These are phyloP conservation scores for Pseudopleuronectes americanus DNA, from an alignment of 2,797 vertebrate species.

Conservation along the genomic window DNA sequence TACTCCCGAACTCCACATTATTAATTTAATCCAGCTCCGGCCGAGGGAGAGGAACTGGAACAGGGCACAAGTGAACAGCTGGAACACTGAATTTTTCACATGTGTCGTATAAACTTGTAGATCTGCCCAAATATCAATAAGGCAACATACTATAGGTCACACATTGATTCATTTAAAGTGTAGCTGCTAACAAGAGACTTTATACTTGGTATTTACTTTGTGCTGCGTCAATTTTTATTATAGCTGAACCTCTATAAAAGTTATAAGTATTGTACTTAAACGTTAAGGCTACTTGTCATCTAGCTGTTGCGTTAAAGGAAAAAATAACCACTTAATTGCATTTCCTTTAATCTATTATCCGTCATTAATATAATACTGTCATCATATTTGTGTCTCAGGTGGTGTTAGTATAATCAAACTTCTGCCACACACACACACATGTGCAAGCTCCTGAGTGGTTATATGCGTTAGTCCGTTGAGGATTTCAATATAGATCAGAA, in stretches of 20 bases:
- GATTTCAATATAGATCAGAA: slow-evolving; percentile 61
- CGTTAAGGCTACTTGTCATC: no score
- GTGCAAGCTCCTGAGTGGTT: slow-evolving; percentile 20
- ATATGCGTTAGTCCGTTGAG: slow-evolving; percentile 22
- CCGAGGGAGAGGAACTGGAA: no score
- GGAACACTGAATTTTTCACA: neutral
- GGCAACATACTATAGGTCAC: no score
- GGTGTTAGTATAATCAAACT: neutral
- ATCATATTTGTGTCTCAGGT: slow-evolving; percentile 20
- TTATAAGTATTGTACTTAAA: no score
- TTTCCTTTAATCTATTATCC: neutral
- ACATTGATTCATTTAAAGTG: no score
- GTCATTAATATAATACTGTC: slow-evolving; percentile 14
- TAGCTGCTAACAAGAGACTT: neutral
- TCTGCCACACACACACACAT: neutral
- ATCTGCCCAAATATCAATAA: neutral
- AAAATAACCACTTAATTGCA: neutral
- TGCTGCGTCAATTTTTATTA: neutral
- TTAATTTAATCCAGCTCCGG: no score
- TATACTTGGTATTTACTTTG: neutral
- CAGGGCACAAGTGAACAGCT: no score
- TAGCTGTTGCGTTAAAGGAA: neutral
- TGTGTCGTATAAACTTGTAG: neutral
- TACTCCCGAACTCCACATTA: neutral
- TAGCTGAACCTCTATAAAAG: no score